Evolutionary conservation across 2,888 invertebrate species (phyloP).

Genomic region (Aphodius granarius): DNA sequence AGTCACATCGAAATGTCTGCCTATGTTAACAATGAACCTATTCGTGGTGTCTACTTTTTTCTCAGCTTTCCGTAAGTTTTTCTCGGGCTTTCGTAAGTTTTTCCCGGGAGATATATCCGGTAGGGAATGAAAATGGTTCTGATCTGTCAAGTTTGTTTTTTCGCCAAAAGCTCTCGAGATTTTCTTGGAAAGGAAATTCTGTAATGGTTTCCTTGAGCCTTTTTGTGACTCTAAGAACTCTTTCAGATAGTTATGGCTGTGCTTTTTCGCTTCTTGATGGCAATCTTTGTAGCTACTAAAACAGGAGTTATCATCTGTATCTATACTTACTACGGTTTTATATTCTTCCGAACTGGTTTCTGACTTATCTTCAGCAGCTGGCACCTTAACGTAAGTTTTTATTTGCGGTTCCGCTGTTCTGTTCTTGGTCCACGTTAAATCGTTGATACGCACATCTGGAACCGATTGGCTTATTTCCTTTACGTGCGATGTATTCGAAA

Average conservation of each 20-base stretch:
- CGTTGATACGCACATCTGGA: slow-evolving; percentile 5
- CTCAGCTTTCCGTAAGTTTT: slow-evolving; percentile 34
- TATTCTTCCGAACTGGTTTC: slow-evolving; percentile 38
- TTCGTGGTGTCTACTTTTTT: slow-evolving; percentile 39
- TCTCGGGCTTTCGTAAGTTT: slow-evolving; percentile 60
- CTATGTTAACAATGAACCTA: slow-evolving; percentile 54
- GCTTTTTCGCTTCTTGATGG: slow-evolving; percentile 44
- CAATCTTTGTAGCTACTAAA: slow-evolving; percentile 34
- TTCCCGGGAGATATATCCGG: slow-evolving; percentile 72
- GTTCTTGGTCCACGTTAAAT: slow-evolving; percentile 15
- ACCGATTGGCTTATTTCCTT: slow-evolving; percentile 12
- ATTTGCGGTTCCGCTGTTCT: slow-evolving; percentile 22
- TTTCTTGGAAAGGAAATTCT: slow-evolving; percentile 51
- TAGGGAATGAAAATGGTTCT: slow-evolving; percentile 72
- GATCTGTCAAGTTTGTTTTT: slow-evolving; percentile 59
- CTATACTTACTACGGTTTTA: slow-evolving; percentile 48
- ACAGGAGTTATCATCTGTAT: slow-evolving; percentile 29
- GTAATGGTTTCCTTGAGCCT: slow-evolving; percentile 50
- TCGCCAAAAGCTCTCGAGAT: slow-evolving; percentile 52
- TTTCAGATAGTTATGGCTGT: slow-evolving; percentile 51
- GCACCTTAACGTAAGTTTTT: slow-evolving; percentile 42
- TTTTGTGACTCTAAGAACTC: slow-evolving; percentile 52
- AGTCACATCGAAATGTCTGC: slow-evolving; percentile 52
- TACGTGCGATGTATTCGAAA: slow-evolving; percentile 23
- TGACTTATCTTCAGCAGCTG: slow-evolving; percentile 32